Percentiles rank a stretch among this genome's conserved stretches.
Evolutionary conservation across 2,797 vertebrate genomes (phyloP).

Genomic region (Phrynocephalus forsythii): DNA sequence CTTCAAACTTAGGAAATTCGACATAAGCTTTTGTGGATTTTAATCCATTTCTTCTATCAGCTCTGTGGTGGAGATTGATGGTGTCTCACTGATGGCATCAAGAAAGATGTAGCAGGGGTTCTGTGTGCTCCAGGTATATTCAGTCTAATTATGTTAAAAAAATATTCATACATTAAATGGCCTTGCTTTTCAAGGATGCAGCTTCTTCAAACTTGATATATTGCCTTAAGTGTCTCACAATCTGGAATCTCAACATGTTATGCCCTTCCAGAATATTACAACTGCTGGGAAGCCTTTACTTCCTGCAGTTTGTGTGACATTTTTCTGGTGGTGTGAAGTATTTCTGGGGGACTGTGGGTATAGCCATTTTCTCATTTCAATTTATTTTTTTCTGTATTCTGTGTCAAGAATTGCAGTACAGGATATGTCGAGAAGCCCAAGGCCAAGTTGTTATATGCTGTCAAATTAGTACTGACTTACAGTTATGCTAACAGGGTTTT

Average conservation of each 20-base stretch:
- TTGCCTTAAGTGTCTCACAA: conserved; percentile 1
- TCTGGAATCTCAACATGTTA: background rate
- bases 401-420: background rate
- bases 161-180: background rate
- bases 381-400: background rate
- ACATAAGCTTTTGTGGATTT: too few relatives aligned
- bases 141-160: background rate
- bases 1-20: too few relatives aligned
- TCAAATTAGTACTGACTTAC: too few relatives aligned
- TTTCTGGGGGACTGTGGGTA: background rate
- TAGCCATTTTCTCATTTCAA: background rate
- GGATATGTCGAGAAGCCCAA: background rate
- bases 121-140: background rate
- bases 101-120: background rate
- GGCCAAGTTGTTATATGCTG: too few relatives aligned
- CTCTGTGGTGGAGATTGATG: background rate
- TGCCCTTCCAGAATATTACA: background rate
- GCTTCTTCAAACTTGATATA: background rate
- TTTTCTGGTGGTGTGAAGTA: conserved; percentile 13
- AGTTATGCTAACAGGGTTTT: too few relatives aligned
- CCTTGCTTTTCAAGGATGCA: background rate
- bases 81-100: background rate
- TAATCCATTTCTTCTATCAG: too few relatives aligned
- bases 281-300: background rate
- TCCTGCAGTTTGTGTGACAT: background rate